A percentile compares a stretch with the other conserved stretches of the same genome.
Conservation (phyloP, 2,797 vertebrate genomes). For the Dryobates pubescens region DNA sequence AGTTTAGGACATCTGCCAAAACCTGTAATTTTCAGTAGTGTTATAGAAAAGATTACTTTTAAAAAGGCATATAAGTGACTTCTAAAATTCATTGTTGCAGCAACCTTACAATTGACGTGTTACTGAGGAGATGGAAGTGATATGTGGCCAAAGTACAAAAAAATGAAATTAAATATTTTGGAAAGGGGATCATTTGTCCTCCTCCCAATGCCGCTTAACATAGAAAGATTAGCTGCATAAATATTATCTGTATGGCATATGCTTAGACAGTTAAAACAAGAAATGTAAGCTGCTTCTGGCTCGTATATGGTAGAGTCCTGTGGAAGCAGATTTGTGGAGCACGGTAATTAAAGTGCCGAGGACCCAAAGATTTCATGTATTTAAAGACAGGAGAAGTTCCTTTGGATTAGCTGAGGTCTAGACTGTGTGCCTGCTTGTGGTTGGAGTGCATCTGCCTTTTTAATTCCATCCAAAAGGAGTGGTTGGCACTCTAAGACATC, state of each 20-base stretch:
- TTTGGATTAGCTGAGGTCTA: conserved; percentile 50
- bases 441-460: conserved; percentile 43
- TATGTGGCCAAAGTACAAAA: not conserved
- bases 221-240: not conserved
- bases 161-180: not conserved
- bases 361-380: conserved; percentile 9
- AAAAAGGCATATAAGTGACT: conserved; percentile 43
- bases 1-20: conserved; percentile 60
- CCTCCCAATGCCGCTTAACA: not conserved
- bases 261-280: not conserved
- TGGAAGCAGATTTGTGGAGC: conserved; percentile 9
- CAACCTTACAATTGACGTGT: not conserved
- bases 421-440: conserved; percentile 53
- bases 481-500: conserved; percentile 31
- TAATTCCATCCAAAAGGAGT: conserved; percentile 53
- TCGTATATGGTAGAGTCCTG: not conserved
- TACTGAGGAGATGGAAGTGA: not conserved
- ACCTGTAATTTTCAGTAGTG: conserved; percentile 41
- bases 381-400: conserved; percentile 17
- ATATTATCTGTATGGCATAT: too few species aligned
- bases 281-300: not conserved
- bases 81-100: not conserved
- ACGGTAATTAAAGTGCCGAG: conserved; percentile 2
- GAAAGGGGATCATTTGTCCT: not conserved
- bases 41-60: conserved; percentile 46